Base-by-base conservation (phyloP, 2,113 vertebrate genomes). In the Pedionomus torquatus region DNA sequence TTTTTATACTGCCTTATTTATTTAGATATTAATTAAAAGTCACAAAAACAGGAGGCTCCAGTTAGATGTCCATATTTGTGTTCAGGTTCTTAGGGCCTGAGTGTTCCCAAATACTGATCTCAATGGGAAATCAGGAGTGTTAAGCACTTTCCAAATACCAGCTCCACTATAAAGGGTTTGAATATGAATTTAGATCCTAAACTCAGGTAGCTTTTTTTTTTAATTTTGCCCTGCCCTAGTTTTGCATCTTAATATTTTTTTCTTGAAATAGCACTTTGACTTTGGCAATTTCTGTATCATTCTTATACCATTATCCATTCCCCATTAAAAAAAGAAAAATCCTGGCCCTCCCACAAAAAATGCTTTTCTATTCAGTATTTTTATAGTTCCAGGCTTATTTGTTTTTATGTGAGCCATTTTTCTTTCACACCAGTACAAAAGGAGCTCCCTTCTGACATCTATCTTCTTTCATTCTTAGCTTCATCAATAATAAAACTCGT, bases 351-450 rank as follows among this genome's bases (percentile, higher is more conserved):
- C 44, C 57, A 64, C 35, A 71, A 87, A 77, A 60, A 87, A 77
- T 35, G 28, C 31, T 92, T 92, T 82, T 83, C 65, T 91, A 91
- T 72, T 88, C 68, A 87, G 30, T 87, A 90, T 79, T 95, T 94
- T 91, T 81, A 81, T 54, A 95, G 76, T 81, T 86, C 21, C 26
- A 39, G 60, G 89, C 46, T 84, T 94, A 94, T 74, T 83, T 75
- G 64, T 13, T 94, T 70, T 93, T 64, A 39, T 57, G 70, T 54
- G 80, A 90, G 60, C 43, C 57, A 94, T 91, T 96, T 93, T 89
- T 89, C 89, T 96, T 81, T 75, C 63, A 64, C 17, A 54, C 13
- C 83, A 94, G 60, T 92, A 49, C 39, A 93, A 90, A 51, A 94
- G 23, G 12, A 82, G 24, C 23, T 95, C 60, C 52, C n/a, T 81